Percentiles rank a stretch among this genome's conserved stretches.
Evolutionary conservation across 1,140 invertebrate genomes (phyloP).

Genomic region (Polypedilum pembai): DNA sequence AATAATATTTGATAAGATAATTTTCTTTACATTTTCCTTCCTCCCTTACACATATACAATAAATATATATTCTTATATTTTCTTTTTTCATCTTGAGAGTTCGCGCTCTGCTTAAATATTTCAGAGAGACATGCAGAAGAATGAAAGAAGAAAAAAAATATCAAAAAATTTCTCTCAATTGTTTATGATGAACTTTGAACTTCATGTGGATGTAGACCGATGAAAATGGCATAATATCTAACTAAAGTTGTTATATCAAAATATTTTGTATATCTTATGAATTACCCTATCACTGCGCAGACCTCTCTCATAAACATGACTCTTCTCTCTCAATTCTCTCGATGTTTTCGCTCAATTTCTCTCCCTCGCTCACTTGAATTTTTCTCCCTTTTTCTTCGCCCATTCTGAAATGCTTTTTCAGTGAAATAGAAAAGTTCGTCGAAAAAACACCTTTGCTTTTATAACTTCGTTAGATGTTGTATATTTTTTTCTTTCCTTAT

Average conservation of each 20-base stretch:
- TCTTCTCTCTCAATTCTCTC: background rate
- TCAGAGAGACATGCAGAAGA: no score
- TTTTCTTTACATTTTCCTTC: no score
- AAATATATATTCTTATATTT: no score
- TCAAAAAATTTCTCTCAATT: no score
- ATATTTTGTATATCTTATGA: background rate
- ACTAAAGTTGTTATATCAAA: no score
- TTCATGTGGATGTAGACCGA: background rate
- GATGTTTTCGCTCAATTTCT: background rate
- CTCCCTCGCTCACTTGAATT: background rate
- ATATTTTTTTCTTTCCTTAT: background rate
- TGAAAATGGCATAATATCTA: no score
- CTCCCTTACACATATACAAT: no score
- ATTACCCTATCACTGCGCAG: background rate
- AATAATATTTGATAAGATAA: no score
- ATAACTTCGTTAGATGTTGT: constrained; percentile 17
- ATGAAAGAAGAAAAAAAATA: no score
- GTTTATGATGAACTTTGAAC: background rate
- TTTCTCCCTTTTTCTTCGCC: background rate
- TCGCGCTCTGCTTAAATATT: no score
- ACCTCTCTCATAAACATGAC: background rate
- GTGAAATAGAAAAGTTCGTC: constrained; percentile 26
- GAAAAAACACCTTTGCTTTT: constrained; percentile 1
- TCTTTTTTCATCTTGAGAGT: no score
- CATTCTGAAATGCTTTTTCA: constrained; percentile 3